Conservation (phyloP, 1,140 invertebrate species). For the Brachystomella parvula region DNA sequence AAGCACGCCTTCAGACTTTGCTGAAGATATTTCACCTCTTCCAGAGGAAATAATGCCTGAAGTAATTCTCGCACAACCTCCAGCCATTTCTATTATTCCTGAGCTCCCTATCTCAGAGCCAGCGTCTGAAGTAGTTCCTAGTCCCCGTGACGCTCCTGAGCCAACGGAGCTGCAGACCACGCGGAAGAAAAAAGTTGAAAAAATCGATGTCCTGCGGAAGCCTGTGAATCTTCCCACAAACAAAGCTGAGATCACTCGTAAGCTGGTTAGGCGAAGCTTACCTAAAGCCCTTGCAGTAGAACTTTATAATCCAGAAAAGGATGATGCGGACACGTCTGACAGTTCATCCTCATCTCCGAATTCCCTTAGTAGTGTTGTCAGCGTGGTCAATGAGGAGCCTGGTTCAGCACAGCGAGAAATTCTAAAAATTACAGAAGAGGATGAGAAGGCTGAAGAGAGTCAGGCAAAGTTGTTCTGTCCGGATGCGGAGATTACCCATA, state of each 20-base stretch:
- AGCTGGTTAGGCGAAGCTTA: slow-evolving; percentile 41
- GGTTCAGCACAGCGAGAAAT: slow-evolving; percentile 20
- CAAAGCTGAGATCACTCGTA: slow-evolving; percentile 19
- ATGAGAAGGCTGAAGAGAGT: neutral
- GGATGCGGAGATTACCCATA: neutral
- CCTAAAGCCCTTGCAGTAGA: slow-evolving; percentile 69
- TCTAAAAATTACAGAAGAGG: neutral
- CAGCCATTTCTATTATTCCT: neutral
- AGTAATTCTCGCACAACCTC: neutral
- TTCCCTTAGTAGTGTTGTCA: slow-evolving; percentile 75
- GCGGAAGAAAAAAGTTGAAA: slow-evolving; percentile 25
- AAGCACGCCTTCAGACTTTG: too few species aligned
- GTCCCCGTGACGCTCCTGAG: slow-evolving; percentile 38
- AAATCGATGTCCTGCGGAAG: slow-evolving; percentile 36
- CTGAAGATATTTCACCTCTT: neutral
- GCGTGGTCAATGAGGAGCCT: slow-evolving; percentile 46
- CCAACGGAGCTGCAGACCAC: slow-evolving; percentile 22
- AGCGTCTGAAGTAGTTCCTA: too few species aligned
- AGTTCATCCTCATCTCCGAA: slow-evolving; percentile 77
- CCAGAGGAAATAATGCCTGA: neutral
- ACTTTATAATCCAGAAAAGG: slow-evolving; percentile 80
- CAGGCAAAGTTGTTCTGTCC: neutral
- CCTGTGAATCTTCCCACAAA: slow-evolving; percentile 21
- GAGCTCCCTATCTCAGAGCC: too few species aligned
- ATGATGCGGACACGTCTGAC: slow-evolving; percentile 74